phyloP scores from a whole-genome alignment of 2,797 vertebrate species.

The Delichon dasypus region DNA sequence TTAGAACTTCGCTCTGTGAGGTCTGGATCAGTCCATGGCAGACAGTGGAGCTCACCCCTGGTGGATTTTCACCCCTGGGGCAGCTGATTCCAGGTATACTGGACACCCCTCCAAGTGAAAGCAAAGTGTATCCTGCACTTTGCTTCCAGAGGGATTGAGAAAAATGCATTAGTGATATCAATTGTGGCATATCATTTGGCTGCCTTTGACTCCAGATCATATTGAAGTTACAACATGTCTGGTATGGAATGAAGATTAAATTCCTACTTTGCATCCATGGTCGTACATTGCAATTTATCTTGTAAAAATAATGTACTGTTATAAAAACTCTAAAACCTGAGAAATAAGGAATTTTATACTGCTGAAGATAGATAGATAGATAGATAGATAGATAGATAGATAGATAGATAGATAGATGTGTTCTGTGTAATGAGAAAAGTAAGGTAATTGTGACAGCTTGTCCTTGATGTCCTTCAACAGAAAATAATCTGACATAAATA shows the following conservation, averaged over 20 bases:
- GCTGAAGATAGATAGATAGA: neutral
- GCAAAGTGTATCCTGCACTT: neutral
- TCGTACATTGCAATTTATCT: neutral
- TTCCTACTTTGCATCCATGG: neutral
- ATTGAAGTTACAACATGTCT: neutral
- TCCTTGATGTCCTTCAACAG: constrained; percentile 24
- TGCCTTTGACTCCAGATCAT: neutral
- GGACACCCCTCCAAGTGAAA: neutral
- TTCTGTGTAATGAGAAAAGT: neutral
- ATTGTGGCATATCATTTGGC: neutral
- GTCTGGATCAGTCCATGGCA: neutral
- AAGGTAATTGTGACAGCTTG: neutral
- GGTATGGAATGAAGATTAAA: neutral
- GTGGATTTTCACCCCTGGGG: neutral
- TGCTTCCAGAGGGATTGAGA: neutral
- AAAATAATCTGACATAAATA: constrained; percentile 20
- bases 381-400: neutral
- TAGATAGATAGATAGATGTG: no score
- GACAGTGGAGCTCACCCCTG: neutral
- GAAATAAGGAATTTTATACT: neutral
- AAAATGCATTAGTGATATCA: neutral
- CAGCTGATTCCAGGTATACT: neutral
- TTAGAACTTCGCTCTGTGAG: neutral
- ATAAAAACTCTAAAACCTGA: neutral
- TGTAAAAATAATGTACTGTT: neutral